These are phyloP conservation scores for Diplolepis rosae DNA, from an alignment of 2,888 invertebrate species.

Conservation along the genomic window DNA sequence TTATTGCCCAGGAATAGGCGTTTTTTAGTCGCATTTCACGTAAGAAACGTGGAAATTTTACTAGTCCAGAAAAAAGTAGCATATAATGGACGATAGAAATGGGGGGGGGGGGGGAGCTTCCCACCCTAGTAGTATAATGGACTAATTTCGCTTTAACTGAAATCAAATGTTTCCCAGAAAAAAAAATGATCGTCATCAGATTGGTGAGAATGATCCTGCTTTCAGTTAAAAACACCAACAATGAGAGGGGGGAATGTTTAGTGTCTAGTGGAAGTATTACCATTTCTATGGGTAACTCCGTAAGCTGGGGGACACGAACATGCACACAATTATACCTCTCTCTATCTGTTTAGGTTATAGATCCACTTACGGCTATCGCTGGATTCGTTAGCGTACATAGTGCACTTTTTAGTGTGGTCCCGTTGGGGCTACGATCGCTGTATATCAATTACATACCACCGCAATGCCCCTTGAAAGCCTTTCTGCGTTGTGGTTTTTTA, in stretches of 20 bases:
- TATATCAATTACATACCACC: conserved; percentile 64
- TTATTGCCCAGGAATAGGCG: too few relatives aligned
- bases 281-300: conserved; percentile 60
- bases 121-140: too few relatives aligned
- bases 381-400: conserved; percentile 66
- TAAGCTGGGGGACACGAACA: conserved; percentile 39
- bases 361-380: too few relatives aligned
- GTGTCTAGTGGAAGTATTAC: conserved; percentile 54
- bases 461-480: conserved; percentile 63
- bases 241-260: conserved; percentile 49
- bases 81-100: too few relatives aligned
- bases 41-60: too few relatives aligned
- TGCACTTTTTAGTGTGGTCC: conserved; percentile 61
- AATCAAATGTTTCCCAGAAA: conserved; percentile 10
- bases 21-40: too few relatives aligned
- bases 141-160: conserved; percentile 13
- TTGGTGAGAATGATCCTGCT: conserved; percentile 21
- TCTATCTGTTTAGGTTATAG: conserved; percentile 37
- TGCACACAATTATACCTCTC: not conserved
- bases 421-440: conserved; percentile 55
- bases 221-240: conserved; percentile 62
- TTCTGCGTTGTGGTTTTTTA: conserved; percentile 51
- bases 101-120: too few relatives aligned
- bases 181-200: conserved; percentile 7
- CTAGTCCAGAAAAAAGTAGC: too few relatives aligned